A percentile compares a stretch with the other conserved stretches of the same genome.
These are phyloP conservation scores for Trididemnum nubilum DNA, from an alignment of 23 tunicate genomes.

Conservation along the genomic window DNA sequence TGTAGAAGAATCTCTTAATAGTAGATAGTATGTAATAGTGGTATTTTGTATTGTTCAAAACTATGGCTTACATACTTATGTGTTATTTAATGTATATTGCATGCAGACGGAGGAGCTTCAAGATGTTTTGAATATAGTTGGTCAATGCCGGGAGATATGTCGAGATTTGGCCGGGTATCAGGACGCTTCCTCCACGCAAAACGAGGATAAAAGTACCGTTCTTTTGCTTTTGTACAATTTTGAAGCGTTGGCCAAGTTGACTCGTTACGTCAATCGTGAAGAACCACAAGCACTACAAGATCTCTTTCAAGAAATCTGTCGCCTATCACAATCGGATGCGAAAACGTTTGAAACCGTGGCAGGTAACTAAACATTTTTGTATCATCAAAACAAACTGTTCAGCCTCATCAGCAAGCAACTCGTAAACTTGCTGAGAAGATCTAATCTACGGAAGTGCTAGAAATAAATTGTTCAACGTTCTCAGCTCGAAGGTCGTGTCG, in stretches of 20 bases:
- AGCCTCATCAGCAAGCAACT: no score
- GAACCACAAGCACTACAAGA: slow-evolving; percentile 25
- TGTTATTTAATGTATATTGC: no score
- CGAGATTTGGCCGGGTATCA: slow-evolving; percentile 5
- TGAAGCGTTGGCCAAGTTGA: slow-evolving; percentile 65
- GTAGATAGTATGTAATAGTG: no score
- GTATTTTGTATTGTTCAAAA: no score
- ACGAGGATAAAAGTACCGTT: slow-evolving; percentile 42
- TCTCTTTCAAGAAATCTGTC: slow-evolving; percentile 34
- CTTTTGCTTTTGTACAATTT: slow-evolving; percentile 56
- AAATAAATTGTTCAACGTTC: no score
- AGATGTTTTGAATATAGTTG: slow-evolving; percentile 30
- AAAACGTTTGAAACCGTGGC: slow-evolving; percentile 88
- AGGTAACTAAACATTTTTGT: slow-evolving; percentile 39
- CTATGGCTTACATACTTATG: no score
- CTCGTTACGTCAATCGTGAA: not conserved
- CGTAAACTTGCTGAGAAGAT: no score
- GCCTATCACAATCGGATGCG: slow-evolving; percentile 43
- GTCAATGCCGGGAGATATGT: slow-evolving; percentile 49
- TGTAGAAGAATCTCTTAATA: no score
- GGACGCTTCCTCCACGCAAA: not conserved
- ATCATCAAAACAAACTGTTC: no score
- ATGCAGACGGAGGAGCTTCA: slow-evolving; percentile 30
- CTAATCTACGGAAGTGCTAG: no score
- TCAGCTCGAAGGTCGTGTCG: no score